phyloP scores from a whole-genome alignment of 1,140 invertebrate species.

The Oryctes rhinoceros region DNA sequence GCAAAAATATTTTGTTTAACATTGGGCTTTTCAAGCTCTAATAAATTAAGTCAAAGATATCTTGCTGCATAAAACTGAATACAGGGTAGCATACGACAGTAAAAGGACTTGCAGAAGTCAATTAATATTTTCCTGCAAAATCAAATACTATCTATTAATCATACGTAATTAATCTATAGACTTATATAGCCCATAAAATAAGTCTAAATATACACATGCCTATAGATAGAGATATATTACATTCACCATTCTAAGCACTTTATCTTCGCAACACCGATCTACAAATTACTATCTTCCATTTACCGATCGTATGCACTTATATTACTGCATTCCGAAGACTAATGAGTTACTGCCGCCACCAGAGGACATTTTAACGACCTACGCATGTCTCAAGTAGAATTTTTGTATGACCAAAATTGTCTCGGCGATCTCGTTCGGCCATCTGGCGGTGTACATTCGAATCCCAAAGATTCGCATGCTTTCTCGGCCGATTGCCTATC shows the following conservation, averaged over 20 bases:
- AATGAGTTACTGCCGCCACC: conserved; percentile 23
- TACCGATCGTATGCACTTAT: not conserved
- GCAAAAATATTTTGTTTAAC: no score
- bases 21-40: no score
- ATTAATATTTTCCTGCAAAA: not conserved
- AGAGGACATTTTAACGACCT: conserved; percentile 23
- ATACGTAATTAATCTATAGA: conserved; percentile 14
- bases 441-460: not conserved
- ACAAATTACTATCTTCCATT: conserved; percentile 35
- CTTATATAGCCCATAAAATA: not conserved
- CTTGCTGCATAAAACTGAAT: no score
- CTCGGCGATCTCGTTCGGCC: not conserved
- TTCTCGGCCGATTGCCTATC: not conserved
- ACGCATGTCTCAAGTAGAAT: not conserved
- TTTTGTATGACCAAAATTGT: conserved; percentile 21
- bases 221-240: conserved; percentile 17
- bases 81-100: no score
- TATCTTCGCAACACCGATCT: conserved; percentile 19
- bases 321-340: conserved; percentile 25
- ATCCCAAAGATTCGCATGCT: not conserved
- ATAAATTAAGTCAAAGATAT: no score
- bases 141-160: conserved; percentile 21
- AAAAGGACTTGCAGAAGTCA: no score
- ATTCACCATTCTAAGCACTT: not conserved
- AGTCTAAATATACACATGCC: not conserved